Conservation (phyloP, 2,888 invertebrate species). For the Mesoligia furuncula region DNA sequence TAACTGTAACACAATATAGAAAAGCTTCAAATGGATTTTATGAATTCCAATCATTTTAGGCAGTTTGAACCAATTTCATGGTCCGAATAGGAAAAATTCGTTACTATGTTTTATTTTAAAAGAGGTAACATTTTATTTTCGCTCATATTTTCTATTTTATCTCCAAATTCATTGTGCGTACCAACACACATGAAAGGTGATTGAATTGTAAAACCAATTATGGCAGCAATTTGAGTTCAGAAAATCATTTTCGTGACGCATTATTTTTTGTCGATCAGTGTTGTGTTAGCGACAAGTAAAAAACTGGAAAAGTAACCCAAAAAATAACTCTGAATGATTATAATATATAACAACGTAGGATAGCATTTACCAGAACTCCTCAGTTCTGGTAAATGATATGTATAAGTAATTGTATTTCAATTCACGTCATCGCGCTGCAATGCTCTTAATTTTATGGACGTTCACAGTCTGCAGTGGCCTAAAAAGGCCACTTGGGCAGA, state of each 20-base stretch:
- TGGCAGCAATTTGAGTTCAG: slow-evolving; percentile 7
- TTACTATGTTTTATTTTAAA: slow-evolving; percentile 5
- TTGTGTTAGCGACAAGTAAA: background rate
- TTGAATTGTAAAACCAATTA: slow-evolving; percentile 33
- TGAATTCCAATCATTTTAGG: background rate
- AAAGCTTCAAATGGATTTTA: background rate
- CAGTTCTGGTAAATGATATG: too few relatives aligned
- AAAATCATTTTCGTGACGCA: background rate
- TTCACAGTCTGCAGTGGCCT: too few relatives aligned
- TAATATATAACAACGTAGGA: background rate
- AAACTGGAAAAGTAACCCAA: background rate
- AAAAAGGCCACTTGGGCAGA: too few relatives aligned
- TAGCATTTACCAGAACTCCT: background rate
- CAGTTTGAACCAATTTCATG: slow-evolving; percentile 8
- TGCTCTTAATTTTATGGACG: too few relatives aligned
- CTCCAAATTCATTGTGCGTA: background rate
- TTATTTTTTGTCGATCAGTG: slow-evolving; percentile 1
- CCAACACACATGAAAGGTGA: slow-evolving; percentile 1
- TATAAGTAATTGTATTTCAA: too few relatives aligned
- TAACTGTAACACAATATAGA: background rate
- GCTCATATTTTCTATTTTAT: slow-evolving; percentile 12
- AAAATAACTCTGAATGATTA: background rate
- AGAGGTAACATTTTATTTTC: slow-evolving; percentile 1
- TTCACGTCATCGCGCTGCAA: too few relatives aligned
- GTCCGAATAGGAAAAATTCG: slow-evolving; percentile 1